These are phyloP conservation scores for Ochotona princeps DNA, from an alignment of 2,113 vertebrate species.

Conservation along the genomic window DNA sequence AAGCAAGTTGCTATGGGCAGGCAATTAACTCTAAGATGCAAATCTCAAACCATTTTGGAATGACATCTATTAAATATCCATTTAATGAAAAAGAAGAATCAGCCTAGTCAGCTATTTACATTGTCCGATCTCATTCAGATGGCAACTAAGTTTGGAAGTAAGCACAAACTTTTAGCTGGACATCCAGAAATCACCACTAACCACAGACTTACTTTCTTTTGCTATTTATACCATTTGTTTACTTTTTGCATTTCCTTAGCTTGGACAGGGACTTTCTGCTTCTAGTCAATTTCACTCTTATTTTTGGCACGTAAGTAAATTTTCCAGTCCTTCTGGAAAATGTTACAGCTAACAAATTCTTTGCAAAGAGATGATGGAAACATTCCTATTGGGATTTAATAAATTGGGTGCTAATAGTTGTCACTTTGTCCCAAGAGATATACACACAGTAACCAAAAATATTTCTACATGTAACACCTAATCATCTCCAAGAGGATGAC, in stretches of 20 bases:
- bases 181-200: conserved; percentile 64
- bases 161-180: conserved; percentile 67
- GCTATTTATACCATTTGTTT: conserved; percentile 83
- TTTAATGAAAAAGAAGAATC: conserved; percentile 25
- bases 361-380: conserved; percentile 74
- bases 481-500: neutral
- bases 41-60: conserved; percentile 61
- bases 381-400: conserved; percentile 67
- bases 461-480: neutral
- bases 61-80: conserved; percentile 43
- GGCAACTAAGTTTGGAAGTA: conserved; percentile 48
- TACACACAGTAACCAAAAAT: conserved; percentile 8
- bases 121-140: conserved; percentile 32
- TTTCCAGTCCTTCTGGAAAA: conserved; percentile 83
- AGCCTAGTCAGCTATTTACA: conserved; percentile 32
- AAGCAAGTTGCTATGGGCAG: conserved; percentile 1
- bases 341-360: conserved; percentile 76
- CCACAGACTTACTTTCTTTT: conserved; percentile 78
- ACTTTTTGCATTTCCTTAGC: conserved; percentile 82
- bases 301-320: conserved; percentile 79
- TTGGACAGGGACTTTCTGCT: conserved; percentile 82
- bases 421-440: conserved; percentile 38
- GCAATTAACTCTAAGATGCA: conserved; percentile 27
- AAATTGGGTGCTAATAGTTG: conserved; percentile 48
- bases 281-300: conserved; percentile 82